Base-by-base conservation (phyloP, 2,888 invertebrate genomes). In the Prosopocoilus inquinatus region DNA sequence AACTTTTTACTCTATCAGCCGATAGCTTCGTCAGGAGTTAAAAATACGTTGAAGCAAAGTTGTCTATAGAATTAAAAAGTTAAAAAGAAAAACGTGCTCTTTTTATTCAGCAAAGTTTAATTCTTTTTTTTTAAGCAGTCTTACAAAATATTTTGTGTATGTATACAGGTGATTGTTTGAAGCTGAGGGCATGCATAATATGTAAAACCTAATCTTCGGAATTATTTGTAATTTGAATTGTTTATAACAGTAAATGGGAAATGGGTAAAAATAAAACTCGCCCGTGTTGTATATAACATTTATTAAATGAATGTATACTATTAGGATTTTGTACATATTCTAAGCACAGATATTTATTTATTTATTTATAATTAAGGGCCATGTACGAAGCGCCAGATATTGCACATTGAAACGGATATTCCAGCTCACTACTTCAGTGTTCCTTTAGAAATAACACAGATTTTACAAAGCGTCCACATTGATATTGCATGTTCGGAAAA, bases 391-490 rank as follows among this genome's bases (percentile, higher is more conserved):
- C 47, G 46, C 47, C 12, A 46, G 13, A 51, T 51, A 51, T 53
- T 53, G 53, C 53, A 53, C 53, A 53, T 53, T 53, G 39, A 53
- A 39, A 47, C 41, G 20, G 53, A 53, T 39, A 53, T 47, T 47
- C 36, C 32, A 47, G 33, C 38, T 53, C 47, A 53, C 41, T 53
- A 53, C 36, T 53, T 28, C 39, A 44, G 16, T 34, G 35, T 43
- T 36, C 38, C 34, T 47, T 53, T 36, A 33, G 44, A 15, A n/a
- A 50, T 59, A 63, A 61, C 63, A 63, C 60, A 61, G 60, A 63
- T 61, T n/a, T 57, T 55, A 61, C 61, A 57, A 63, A 63, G 61
- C 61, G 63, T 57, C 59, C 62, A 60, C 60, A 55, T 55, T 55
- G 47, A 54, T 59, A 56, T 58, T 55, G 50, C 50, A 50, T 47